Conservation (phyloP, 2,888 invertebrate species). For the Sesia bembeciformis region DNA sequence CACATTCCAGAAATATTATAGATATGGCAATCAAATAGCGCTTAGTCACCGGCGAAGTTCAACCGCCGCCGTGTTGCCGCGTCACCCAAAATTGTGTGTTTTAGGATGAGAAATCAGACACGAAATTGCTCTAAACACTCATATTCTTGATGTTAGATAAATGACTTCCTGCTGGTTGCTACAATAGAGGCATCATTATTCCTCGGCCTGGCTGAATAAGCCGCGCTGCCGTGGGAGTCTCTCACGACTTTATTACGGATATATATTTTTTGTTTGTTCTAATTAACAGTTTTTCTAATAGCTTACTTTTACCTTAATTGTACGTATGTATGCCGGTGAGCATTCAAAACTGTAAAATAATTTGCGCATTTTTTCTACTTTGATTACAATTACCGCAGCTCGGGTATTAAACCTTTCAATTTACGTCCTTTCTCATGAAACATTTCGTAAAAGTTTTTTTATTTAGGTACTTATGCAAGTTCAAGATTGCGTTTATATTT, state of each 20-base stretch:
- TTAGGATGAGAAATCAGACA: conserved; percentile 67
- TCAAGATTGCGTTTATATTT: too few species aligned
- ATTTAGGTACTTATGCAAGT: too few species aligned
- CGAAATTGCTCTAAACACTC: conserved; percentile 71
- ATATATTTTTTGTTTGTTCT: conserved; percentile 70
- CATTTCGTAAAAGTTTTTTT: too few species aligned
- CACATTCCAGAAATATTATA: too few species aligned
- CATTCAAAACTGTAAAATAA: background rate
- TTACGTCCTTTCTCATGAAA: too few species aligned
- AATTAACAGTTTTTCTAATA: conserved; percentile 70
- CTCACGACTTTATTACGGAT: conserved; percentile 72
- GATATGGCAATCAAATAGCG: too few species aligned
- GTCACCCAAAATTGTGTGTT: conserved; percentile 58
- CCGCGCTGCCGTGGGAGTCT: conserved; percentile 61
- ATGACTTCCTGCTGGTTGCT: conserved; percentile 67
- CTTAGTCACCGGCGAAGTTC: too few species aligned
- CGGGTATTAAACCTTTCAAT: too few species aligned
- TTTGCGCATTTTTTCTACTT: background rate
- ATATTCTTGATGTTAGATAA: conserved; percentile 75
- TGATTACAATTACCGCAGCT: too few species aligned
- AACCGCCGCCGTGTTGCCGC: background rate
- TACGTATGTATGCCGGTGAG: conserved; percentile 11
- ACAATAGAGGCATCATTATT: conserved; percentile 72
- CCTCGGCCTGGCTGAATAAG: conserved; percentile 50
- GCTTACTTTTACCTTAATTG: conserved; percentile 69